Conservation (phyloP, 2,113 vertebrate genomes). For the Poeciliopsis occidentalis region DNA sequence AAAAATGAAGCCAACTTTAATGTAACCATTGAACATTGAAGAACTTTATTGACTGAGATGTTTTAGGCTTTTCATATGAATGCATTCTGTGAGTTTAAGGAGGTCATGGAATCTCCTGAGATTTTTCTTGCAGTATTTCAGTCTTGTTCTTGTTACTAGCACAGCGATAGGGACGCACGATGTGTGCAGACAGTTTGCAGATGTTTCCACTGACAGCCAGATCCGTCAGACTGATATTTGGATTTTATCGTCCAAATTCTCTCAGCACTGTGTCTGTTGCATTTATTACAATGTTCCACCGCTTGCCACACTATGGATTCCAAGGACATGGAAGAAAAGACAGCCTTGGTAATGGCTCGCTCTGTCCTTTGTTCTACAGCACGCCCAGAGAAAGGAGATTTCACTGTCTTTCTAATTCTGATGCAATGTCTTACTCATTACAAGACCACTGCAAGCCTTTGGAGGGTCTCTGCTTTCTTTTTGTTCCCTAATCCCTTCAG, state of each 20-base stretch:
- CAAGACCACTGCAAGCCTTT: conserved; percentile 53
- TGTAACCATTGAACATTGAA: too few relatives aligned
- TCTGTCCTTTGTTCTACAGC: conserved; percentile 40
- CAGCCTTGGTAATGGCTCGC: conserved; percentile 39
- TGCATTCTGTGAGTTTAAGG: not conserved
- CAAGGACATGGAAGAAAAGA: conserved; percentile 45
- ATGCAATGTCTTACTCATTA: conserved; percentile 70
- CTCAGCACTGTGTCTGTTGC: not conserved
- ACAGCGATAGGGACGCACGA: not conserved
- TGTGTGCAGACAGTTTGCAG: not conserved
- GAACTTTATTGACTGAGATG: too few relatives aligned
- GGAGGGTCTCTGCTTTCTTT: conserved; percentile 13
- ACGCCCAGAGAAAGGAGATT: conserved; percentile 46
- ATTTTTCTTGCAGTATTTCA: not conserved
- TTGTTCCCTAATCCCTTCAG: conserved; percentile 20
- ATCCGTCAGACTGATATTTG: conserved; percentile 9
- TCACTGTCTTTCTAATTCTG: conserved; percentile 52
- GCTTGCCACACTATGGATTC: conserved; percentile 27
- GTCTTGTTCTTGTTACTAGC: not conserved
- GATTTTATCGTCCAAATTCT: conserved; percentile 2
- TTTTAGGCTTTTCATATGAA: too few relatives aligned
- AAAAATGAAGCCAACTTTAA: too few relatives aligned
- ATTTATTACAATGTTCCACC: conserved; percentile 36
- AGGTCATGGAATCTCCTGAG: not conserved
- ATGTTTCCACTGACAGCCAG: not conserved